phyloP scores from a whole-genome alignment of 2,888 invertebrate species.

The Chalcis sispes region DNA sequence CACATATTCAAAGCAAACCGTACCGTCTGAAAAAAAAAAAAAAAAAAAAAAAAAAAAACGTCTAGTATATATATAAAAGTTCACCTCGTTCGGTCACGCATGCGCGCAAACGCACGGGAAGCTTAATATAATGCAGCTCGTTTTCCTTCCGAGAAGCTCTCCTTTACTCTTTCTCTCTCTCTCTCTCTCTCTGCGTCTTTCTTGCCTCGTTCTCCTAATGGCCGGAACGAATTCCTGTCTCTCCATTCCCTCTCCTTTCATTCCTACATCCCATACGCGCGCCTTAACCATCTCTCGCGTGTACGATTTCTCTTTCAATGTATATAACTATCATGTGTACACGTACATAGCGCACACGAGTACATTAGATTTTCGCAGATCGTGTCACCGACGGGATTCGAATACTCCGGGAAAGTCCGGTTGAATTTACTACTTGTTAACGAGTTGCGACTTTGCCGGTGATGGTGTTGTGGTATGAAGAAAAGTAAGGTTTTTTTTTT shows the following conservation, averaged over 20 bases:
- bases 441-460: constrained; percentile 10
- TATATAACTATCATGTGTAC: no score
- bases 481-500: no score
- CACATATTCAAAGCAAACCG: no score
- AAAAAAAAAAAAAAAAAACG: neutral
- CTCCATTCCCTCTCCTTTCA: constrained; percentile 2
- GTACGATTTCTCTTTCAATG: constrained; percentile 7
- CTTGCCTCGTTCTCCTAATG: constrained; percentile 49
- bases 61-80: neutral
- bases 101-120: constrained; percentile 40
- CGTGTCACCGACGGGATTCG: no score
- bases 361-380: constrained; percentile 33
- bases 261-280: neutral
- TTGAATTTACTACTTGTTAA: constrained; percentile 37
- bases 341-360: neutral
- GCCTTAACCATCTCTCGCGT: constrained; percentile 17
- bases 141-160: constrained; percentile 63
- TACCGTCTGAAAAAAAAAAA: neutral
- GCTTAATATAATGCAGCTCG: constrained; percentile 58
- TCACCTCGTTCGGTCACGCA: constrained; percentile 9
- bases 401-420: constrained; percentile 1
- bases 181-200: no score
- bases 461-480: no score
- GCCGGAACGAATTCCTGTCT: constrained; percentile 46
- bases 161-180: constrained; percentile 32